Conservation (phyloP, 2,888 invertebrate species). For the Eustalomyia histrio region DNA sequence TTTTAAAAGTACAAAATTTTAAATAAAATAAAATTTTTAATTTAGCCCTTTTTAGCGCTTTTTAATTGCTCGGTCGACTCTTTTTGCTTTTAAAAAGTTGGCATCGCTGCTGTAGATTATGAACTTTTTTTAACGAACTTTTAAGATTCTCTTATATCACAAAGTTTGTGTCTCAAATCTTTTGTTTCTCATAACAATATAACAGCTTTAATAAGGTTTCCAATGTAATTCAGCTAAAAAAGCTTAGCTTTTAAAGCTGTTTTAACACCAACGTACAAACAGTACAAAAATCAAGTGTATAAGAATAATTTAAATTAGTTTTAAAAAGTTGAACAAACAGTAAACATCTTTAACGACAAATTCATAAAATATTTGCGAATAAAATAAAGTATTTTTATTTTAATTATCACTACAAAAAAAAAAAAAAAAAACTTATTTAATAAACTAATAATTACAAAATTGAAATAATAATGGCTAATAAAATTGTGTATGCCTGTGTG, state of each 20-base stretch:
- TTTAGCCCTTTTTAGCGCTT: no score
- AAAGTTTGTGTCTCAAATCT: conserved; percentile 63
- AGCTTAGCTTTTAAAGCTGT: conserved; percentile 28
- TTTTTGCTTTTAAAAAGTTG: no score
- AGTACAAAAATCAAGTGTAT: conserved; percentile 49
- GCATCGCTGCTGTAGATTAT: no score
- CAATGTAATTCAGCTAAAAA: not conserved
- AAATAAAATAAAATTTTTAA: no score
- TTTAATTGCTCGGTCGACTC: no score
- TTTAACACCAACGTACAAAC: not conserved
- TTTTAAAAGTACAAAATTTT: no score
- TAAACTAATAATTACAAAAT: conserved; percentile 22
- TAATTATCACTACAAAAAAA: not conserved
- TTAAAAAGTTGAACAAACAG: conserved; percentile 42
- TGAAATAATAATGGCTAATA: conserved; percentile 49
- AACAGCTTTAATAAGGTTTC: conserved; percentile 8
- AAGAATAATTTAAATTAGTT: conserved; percentile 54
- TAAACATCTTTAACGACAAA: conserved; percentile 36
- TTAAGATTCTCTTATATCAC: not conserved
- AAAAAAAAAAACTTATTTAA: conserved; percentile 9
- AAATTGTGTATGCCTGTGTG: conserved; percentile 36
- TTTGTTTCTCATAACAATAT: conserved; percentile 41
- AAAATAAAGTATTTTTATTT: conserved; percentile 8
- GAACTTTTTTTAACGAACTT: not conserved
- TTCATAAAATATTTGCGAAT: not conserved